Conservation (phyloP, 2,113 vertebrate species). For the Pangasianodon hypophthalmus region DNA sequence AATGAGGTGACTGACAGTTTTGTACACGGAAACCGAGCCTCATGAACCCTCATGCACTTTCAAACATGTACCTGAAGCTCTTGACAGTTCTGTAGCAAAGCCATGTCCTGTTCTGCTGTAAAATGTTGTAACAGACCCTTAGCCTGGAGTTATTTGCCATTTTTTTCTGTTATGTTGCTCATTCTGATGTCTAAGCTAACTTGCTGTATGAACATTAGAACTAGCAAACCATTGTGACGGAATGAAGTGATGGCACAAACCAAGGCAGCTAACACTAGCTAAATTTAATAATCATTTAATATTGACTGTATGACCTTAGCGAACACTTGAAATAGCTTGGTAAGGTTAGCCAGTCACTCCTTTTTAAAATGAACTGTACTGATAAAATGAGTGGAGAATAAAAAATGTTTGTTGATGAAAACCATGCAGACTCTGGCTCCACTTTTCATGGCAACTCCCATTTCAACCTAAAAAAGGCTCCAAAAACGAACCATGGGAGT, state of each 20-base stretch:
- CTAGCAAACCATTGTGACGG: background rate
- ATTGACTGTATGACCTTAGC: background rate
- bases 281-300: background rate
- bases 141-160: background rate
- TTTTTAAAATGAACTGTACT: background rate
- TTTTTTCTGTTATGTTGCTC: background rate
- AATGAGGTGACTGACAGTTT: background rate
- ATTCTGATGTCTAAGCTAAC: background rate
- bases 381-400: background rate
- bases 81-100: too few species aligned
- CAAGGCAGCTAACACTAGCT: background rate
- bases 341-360: background rate
- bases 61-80: too few species aligned
- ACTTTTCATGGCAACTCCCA: background rate
- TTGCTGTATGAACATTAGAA: background rate
- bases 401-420: background rate
- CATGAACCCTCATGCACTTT: too few species aligned
- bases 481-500: background rate
- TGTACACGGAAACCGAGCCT: too few species aligned
- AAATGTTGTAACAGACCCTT: background rate
- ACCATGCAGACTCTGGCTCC: background rate
- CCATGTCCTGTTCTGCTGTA: too few species aligned
- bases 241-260: background rate
- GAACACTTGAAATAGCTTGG: background rate
- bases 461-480: background rate